These are phyloP conservation scores for Chaetorhynchus papuensis DNA, from an alignment of 2,113 vertebrate genomes.

Conservation along the genomic window DNA sequence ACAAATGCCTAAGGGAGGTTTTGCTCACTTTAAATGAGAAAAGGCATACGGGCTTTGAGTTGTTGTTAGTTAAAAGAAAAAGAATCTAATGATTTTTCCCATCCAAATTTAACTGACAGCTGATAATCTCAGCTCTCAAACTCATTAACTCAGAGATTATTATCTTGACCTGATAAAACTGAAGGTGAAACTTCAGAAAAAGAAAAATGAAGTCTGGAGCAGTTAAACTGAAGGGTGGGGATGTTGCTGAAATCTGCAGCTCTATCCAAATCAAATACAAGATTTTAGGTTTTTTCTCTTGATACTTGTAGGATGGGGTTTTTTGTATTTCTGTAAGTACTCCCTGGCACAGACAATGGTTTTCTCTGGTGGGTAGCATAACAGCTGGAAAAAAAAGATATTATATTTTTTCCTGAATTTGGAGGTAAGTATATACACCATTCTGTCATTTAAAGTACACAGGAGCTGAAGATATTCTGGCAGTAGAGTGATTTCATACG, in stretches of 20 bases:
- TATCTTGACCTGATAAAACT: background rate
- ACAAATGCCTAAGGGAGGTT: background rate
- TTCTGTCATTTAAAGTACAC: background rate
- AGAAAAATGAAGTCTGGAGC: background rate
- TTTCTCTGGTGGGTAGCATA: background rate
- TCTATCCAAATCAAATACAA: background rate
- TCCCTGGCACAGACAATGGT: background rate
- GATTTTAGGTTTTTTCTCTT: background rate
- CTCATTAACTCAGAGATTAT: background rate
- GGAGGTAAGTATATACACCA: background rate
- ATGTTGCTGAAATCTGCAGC: background rate
- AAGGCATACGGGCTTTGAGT: background rate
- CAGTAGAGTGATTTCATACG: background rate
- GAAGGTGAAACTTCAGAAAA: background rate
- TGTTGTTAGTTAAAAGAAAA: background rate
- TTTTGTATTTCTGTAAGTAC: background rate
- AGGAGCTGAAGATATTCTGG: background rate
- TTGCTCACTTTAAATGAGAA: background rate
- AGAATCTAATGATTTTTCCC: background rate
- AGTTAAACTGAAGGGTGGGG: background rate
- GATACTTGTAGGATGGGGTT: background rate
- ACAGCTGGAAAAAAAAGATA: background rate
- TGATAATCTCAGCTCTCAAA: conserved; percentile 12
- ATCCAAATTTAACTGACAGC: background rate
- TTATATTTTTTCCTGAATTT: background rate